Evolutionary conservation across 2,797 vertebrate species (phyloP), one percentile per base, ranked within the genome.

Genomic region (Nyctibius grandis): DNA sequence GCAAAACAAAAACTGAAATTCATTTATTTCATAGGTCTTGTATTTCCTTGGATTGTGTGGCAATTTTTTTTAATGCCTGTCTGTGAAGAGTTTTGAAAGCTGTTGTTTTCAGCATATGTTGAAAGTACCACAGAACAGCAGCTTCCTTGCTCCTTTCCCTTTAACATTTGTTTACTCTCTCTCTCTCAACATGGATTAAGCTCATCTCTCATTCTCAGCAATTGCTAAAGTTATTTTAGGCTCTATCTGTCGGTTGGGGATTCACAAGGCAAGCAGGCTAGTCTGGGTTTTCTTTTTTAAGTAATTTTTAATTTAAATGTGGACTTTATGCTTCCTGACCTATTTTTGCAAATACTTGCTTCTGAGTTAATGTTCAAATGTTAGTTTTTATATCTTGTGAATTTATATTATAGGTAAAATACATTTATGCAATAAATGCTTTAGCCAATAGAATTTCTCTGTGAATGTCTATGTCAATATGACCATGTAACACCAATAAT

Each of bases 131-230:
- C 31, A 40, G 21, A 91, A 59, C 33, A 76, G 21, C 53, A 88
- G 15, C 19, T 34, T 86, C 31, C 6, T 67, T 65, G 31, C 17
- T 88, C 20, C 29, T 36, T 75, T 15, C 11, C 18, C 22, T 76
- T 89, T 38, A 18, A 16, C 20, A 31, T 44, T 73, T 2, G 0
- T 76, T 96, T 85, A 40, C 74, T 59, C 16, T 45, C 22, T 86
- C 11, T 76, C 9, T 80, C 53, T 79, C 21, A 76, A 45, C 44
- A 76, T 0, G 7, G 40, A 85, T 68, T 92, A 57, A 72, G 42
- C 31, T 92, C 63, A 75, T 95, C 75, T 92, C 81, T 81, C 76
- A 95, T 50, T 61, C 61, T 80, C 44, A 88, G 59, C 44, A 54
- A 48, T 3, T 79, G 28, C 29, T 79, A 17, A 80, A 75, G 56